These are phyloP conservation scores for Hemicordylus capensis DNA, from an alignment of 2,113 vertebrate species.

Conservation along the genomic window DNA sequence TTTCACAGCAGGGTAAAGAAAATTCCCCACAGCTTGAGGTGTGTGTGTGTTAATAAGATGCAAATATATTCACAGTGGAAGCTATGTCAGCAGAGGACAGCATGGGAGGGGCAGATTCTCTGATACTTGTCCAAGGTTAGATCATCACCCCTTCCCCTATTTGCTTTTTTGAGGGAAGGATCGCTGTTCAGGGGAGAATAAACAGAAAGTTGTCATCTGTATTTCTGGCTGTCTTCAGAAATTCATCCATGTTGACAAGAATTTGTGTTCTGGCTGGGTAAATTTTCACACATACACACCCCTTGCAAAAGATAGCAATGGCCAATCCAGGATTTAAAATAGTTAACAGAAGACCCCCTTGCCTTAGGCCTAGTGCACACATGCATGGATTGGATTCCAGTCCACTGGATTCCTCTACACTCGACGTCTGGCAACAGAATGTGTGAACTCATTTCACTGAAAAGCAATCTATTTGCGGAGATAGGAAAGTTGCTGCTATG, in stretches of 20 bases:
- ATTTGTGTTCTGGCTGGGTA: background rate
- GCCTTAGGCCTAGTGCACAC: background rate
- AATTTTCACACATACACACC: background rate
- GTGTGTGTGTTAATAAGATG: constrained; percentile 9
- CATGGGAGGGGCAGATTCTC: background rate
- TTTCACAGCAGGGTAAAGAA: background rate
- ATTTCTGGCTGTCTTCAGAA: too few species aligned
- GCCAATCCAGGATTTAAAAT: background rate
- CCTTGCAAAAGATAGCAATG: background rate
- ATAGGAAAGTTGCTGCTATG: background rate
- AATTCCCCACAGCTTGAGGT: background rate
- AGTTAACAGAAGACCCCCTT: background rate
- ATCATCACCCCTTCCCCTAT: background rate
- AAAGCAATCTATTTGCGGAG: background rate
- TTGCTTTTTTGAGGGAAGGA: background rate
- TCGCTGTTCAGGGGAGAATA: background rate
- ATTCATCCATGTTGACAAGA: background rate
- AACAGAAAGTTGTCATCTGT: background rate
- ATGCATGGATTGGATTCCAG: too few species aligned
- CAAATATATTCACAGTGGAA: constrained; percentile 20
- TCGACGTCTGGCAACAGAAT: too few species aligned
- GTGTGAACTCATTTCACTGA: background rate
- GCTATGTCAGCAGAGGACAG: background rate
- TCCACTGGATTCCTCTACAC: background rate
- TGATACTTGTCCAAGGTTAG: background rate